These are phyloP conservation scores for Oxystoma pomonae DNA, from an alignment of 2,888 invertebrate species.

Conservation along the genomic window DNA sequence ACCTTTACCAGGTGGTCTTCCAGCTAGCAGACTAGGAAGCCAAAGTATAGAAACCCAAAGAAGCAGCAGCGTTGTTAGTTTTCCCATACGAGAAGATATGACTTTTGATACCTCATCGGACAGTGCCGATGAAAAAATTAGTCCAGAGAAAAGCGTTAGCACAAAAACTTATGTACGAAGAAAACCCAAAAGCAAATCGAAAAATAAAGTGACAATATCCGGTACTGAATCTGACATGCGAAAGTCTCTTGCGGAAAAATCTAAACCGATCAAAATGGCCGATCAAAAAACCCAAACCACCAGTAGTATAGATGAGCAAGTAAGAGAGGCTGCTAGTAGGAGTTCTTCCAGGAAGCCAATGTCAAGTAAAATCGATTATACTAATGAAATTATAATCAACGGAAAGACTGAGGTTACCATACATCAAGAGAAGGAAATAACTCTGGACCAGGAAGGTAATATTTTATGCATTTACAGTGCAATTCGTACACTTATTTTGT, in stretches of 20 bases:
- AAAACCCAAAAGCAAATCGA: constrained; percentile 16
- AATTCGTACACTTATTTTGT: no score
- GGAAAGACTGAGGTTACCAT: constrained; percentile 40
- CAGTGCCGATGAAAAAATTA: constrained; percentile 38
- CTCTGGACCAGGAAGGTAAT: constrained; percentile 24
- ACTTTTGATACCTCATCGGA: constrained; percentile 41
- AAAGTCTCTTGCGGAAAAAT: not conserved
- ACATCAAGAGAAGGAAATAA: constrained; percentile 37
- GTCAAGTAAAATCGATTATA: constrained; percentile 34
- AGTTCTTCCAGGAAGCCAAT: constrained; percentile 23
- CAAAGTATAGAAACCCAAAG: constrained; percentile 22
- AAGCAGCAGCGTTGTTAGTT: constrained; percentile 27
- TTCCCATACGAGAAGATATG: constrained; percentile 43
- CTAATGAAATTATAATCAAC: constrained; percentile 38
- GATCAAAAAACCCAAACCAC: constrained; percentile 2
- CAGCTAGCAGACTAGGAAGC: constrained; percentile 63
- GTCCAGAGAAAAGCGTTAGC: constrained; percentile 40
- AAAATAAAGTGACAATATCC: constrained; percentile 1
- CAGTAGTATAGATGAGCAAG: not conserved
- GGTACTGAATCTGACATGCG: not conserved
- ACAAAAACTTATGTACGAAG: constrained; percentile 32
- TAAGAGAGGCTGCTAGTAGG: not conserved
- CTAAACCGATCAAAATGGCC: not conserved
- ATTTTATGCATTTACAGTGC: no score
- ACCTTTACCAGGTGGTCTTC: constrained; percentile 74